These are phyloP conservation scores for Aphelocoma coerulescens DNA, from an alignment of 2,113 vertebrate genomes.

Conservation along the genomic window DNA sequence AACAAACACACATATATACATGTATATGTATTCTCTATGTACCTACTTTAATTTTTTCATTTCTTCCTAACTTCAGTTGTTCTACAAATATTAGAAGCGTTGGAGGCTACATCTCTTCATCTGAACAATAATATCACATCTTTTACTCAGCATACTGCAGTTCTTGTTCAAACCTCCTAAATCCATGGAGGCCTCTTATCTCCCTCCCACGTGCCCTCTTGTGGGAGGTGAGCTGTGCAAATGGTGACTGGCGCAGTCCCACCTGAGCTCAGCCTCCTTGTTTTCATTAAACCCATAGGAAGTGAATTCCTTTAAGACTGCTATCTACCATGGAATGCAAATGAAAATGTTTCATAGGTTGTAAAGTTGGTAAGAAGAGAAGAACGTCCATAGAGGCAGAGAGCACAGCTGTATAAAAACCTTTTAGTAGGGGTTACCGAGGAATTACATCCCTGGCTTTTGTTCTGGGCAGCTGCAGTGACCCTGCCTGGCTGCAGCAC, in stretches of 20 bases:
- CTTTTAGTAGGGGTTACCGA: background rate
- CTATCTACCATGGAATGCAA: background rate
- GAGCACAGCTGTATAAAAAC: background rate
- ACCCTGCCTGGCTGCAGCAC: background rate
- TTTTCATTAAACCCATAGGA: background rate
- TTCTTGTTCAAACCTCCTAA: background rate
- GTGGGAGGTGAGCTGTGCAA: background rate
- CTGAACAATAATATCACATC: background rate
- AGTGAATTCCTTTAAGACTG: background rate
- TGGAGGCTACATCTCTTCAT: background rate
- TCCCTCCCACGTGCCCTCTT: background rate
- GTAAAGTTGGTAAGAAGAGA: background rate
- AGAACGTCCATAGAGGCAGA: background rate
- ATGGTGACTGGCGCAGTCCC: background rate
- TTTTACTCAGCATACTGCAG: background rate
- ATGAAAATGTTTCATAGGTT: background rate
- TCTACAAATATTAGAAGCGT: background rate
- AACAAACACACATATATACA: background rate
- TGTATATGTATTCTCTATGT: background rate
- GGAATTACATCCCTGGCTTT: background rate
- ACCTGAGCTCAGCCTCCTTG: background rate
- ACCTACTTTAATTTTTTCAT: background rate
- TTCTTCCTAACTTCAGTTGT: background rate
- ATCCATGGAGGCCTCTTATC: background rate
- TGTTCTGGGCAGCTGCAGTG: background rate